phyloP scores from a whole-genome alignment of 2,113 vertebrate genomes.

The Orthonyx spaldingii region DNA sequence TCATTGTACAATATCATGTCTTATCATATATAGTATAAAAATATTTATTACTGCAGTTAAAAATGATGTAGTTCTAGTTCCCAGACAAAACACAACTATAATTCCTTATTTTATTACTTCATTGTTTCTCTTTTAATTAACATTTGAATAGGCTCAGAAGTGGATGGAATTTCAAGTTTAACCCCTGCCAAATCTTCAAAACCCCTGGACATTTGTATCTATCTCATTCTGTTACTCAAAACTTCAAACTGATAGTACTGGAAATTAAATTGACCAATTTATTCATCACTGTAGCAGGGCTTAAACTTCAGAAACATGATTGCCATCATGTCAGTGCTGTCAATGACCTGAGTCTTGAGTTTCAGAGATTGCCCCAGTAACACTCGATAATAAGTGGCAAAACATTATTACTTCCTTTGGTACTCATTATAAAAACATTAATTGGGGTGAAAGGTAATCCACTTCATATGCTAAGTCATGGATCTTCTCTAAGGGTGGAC shows the following conservation, averaged over 20 bases:
- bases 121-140: not conserved
- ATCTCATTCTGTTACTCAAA: slow-evolving; percentile 23
- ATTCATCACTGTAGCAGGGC: slow-evolving; percentile 49
- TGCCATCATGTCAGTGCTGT: slow-evolving; percentile 53
- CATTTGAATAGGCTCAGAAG: not conserved
- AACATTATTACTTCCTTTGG: slow-evolving; percentile 55
- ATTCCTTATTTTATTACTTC: not conserved
- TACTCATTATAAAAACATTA: slow-evolving; percentile 64
- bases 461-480: slow-evolving; percentile 62
- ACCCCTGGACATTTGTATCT: not conserved
- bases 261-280: slow-evolving; percentile 68
- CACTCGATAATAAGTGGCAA: slow-evolving; percentile 62
- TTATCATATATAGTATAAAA: not conserved
- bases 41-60: not conserved
- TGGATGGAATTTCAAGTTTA: slow-evolving; percentile 14
- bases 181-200: slow-evolving; percentile 6
- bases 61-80: not conserved
- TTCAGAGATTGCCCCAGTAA: slow-evolving; percentile 56
- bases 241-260: slow-evolving; percentile 8
- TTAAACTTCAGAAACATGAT: slow-evolving; percentile 58
- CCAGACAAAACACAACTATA: not conserved
- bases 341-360: slow-evolving; percentile 42
- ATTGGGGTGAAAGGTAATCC: slow-evolving; percentile 67
- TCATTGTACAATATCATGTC: not conserved
- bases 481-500: slow-evolving; percentile 52